Conservation (phyloP, 2,888 invertebrate species). For the Tyria jacobaeae region DNA sequence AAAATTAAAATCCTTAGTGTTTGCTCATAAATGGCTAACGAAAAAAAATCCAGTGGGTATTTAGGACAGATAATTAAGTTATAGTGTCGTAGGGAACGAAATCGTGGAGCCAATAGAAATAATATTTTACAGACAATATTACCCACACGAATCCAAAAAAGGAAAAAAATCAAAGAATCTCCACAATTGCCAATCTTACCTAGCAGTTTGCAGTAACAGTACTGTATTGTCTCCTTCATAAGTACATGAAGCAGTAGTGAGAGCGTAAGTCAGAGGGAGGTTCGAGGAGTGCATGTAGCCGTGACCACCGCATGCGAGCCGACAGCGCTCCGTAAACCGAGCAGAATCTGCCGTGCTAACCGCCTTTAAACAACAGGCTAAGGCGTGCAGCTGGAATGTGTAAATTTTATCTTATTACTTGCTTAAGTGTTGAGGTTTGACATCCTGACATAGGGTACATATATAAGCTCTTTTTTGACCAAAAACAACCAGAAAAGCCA, state of each 20-base stretch:
- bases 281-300: conserved; percentile 96
- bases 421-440: too few species aligned
- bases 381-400: conserved; percentile 91
- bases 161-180: not conserved
- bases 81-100: too few species aligned
- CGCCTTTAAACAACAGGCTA: conserved; percentile 97
- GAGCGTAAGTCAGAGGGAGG: conserved; percentile 93
- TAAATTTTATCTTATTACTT: not conserved
- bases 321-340: conserved; percentile 91
- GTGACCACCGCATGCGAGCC: conserved; percentile 97
- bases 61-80: too few species aligned
- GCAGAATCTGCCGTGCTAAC: conserved; percentile 92
- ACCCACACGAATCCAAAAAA: too few species aligned
- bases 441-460: too few species aligned
- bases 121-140: too few species aligned
- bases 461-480: too few species aligned
- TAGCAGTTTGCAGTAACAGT: conserved; percentile 95
- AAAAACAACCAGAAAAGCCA: too few species aligned
- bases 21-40: too few species aligned
- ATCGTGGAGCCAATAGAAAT: too few species aligned
- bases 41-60: too few species aligned
- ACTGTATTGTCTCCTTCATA: conserved; percentile 99
- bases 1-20: too few species aligned
- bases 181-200: conserved; percentile 64
- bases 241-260: conserved; percentile 95